A percentile compares a stretch with the other conserved stretches of the same genome.
These are phyloP conservation scores for Podiceps cristatus DNA, from an alignment of 2,113 vertebrate species.

Conservation along the genomic window DNA sequence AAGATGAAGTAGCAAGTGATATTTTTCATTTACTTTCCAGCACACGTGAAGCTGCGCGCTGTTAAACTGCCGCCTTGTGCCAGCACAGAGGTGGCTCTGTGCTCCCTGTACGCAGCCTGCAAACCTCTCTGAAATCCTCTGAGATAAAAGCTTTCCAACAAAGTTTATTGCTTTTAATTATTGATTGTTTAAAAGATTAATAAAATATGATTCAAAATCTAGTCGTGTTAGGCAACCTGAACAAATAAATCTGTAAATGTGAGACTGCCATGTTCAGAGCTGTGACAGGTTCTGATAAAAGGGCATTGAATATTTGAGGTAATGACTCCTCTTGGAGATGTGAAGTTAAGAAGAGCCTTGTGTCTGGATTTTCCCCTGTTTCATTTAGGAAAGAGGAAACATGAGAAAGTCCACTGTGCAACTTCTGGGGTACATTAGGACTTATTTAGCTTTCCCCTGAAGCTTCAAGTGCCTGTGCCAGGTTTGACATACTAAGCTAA, in stretches of 20 bases:
- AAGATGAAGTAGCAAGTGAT: background rate
- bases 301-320: background rate
- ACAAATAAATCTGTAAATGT: background rate
- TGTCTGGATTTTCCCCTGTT: background rate
- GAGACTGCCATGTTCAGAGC: background rate
- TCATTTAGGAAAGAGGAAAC: background rate
- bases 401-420: background rate
- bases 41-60: background rate
- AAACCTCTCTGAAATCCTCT: background rate
- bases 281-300: background rate
- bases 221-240: background rate
- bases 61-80: background rate
- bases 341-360: background rate
- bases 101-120: background rate
- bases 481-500: background rate
- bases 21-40: slow-evolving; percentile 14
- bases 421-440: background rate
- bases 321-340: background rate
- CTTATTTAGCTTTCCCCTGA: background rate
- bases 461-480: background rate
- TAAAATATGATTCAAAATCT: slow-evolving; percentile 26
- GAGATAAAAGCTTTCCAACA: background rate
- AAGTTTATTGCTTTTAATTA: slow-evolving; percentile 16
- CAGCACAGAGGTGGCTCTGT: background rate
- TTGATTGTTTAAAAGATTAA: slow-evolving; percentile 27